Evolutionary conservation across 2,797 vertebrate species (phyloP), one percentile per base, ranked within the genome.

Genomic region (Emydoidea blandingii): DNA sequence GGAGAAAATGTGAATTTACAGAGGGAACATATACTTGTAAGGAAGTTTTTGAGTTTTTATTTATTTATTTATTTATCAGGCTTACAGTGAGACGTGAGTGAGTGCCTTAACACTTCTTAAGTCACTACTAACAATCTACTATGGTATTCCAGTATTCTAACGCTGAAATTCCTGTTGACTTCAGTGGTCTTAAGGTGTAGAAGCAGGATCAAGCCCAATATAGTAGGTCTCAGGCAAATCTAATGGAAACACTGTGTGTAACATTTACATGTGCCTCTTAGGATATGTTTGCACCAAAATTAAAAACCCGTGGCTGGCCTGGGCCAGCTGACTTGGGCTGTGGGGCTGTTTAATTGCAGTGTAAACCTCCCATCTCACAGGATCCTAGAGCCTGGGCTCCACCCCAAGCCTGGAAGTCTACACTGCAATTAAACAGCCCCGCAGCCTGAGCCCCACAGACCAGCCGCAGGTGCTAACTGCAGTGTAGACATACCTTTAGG

Each of bases 61-160:
- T 91, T 94, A 94, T 76, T 41, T 37, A 37, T 37, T 25, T 18
- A 94, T 78, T 27, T 18, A 68, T 85, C 87, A 50, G 79, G 1
- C 1, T 88, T 88, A 37, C 4, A 62, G 12, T 14, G 29, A 85
- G n/a, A 57, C 78, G 1, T n/a, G 5, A 4, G 0, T 49, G 4
- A 72, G 3, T 41, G 2, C 31, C 59, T 91, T 87, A 94, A 56
- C 72, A 50, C 37, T 1, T 12, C 6, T 31, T 62, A 4, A 5
- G 47, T 93, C 3, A 5, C 4, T 87, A 5, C 41, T 34, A 90
- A 88, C 31, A 62, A 31, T 34, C 59, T 62, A 34, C 59, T 31
- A 16, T 91, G 15, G 4, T 34, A 1, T 68, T 96, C 34, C 16
- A 87, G 19, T 14, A 34, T 41, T 1, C 0, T 8, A 87, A 12